A percentile compares a stretch with the other conserved stretches of the same genome.
Conservation (phyloP, 1,140 invertebrate genomes). For the Delia radicum region DNA sequence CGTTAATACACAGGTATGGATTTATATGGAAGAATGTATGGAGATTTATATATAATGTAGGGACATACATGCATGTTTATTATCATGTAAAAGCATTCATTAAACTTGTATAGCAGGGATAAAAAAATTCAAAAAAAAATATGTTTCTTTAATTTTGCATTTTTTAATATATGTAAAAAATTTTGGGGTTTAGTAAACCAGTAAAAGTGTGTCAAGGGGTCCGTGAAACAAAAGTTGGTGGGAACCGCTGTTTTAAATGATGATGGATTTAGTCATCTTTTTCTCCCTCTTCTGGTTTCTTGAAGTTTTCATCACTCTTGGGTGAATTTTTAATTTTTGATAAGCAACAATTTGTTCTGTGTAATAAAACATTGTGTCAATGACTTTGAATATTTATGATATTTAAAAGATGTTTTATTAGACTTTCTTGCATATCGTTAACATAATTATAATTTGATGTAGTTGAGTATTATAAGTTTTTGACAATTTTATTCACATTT, state of each 20-base stretch:
- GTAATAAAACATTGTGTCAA: background rate
- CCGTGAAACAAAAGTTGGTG: too few species aligned
- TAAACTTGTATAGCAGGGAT: too few species aligned
- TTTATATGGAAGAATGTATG: too few species aligned
- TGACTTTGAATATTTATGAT: conserved; percentile 18
- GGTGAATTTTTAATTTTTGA: background rate
- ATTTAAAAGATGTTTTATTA: background rate
- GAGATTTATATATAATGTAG: too few species aligned
- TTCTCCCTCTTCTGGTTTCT: background rate
- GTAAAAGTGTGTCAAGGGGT: too few species aligned
- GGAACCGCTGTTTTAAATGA: background rate
- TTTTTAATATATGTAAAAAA: background rate
- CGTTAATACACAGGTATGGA: too few species aligned
- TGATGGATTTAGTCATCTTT: conserved; percentile 11
- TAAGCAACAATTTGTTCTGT: background rate
- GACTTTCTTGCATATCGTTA: conserved; percentile 11
- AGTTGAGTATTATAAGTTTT: too few species aligned
- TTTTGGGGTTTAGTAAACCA: background rate
- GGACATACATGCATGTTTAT: too few species aligned
- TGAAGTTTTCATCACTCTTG: background rate
- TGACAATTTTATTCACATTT: too few species aligned
- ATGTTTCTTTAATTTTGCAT: background rate
- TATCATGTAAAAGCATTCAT: too few species aligned
- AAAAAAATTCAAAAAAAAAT: background rate
- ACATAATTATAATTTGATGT: conserved; percentile 9